Percentiles rank a stretch among this genome's conserved stretches.
Evolutionary conservation across 2,797 vertebrate genomes (phyloP).

Genomic region (Rhinatrema bivittatum): DNA sequence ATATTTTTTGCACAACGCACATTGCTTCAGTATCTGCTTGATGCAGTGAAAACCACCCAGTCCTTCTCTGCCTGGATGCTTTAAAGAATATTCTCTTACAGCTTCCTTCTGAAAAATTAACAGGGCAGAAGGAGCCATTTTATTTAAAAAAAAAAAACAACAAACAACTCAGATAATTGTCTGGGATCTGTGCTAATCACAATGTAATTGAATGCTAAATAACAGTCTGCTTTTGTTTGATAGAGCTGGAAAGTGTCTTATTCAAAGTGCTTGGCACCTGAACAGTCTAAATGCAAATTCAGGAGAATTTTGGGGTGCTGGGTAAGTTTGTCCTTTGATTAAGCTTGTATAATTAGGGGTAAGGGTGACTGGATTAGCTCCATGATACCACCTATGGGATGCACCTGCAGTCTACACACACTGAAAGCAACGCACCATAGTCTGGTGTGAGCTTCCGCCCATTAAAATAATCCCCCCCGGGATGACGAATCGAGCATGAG

Average conservation of each 20-base stretch:
- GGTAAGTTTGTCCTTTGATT: too few species aligned
- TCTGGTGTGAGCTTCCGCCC: too few species aligned
- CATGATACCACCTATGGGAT: too few species aligned
- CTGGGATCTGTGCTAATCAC: constrained; percentile 63
- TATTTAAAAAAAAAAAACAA: constrained; percentile 34
- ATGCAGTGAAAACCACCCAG: background rate
- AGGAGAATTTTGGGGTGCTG: constrained; percentile 44
- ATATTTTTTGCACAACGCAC: background rate
- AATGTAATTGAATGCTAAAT: constrained; percentile 68
- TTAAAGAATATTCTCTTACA: background rate
- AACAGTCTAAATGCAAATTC: constrained; percentile 80
- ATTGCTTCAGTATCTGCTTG: too few species aligned
- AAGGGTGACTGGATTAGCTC: too few species aligned
- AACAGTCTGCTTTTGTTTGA: constrained; percentile 66
- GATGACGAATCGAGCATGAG: too few species aligned
- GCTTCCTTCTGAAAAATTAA: constrained; percentile 20
- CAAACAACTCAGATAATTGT: constrained; percentile 38
- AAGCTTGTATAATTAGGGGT: too few species aligned
- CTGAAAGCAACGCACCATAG: too few species aligned
- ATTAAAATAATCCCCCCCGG: too few species aligned
- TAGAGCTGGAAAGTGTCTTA: constrained; percentile 39
- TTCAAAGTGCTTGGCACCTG: constrained; percentile 28
- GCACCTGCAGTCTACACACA: too few species aligned
- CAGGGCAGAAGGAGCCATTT: constrained; percentile 8
- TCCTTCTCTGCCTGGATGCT: background rate